Evolutionary conservation across 2,113 vertebrate species (phyloP).

Genomic region (Malurus cyaneus): DNA sequence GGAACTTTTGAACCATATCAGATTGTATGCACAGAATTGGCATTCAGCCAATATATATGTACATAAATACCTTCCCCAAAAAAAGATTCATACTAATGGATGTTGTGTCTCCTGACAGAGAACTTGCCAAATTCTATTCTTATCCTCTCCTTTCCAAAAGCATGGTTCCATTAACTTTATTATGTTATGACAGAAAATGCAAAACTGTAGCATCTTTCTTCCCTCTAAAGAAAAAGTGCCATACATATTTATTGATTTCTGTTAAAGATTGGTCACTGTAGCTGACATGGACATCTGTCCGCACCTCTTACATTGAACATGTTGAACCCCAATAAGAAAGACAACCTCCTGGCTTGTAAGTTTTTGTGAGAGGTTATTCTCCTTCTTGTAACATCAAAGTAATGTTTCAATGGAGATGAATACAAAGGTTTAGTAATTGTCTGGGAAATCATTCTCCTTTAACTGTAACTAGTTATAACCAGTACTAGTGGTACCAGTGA

Average conservation of each 20-base stretch:
- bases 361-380: not conserved
- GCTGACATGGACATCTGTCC: not conserved
- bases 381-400: not conserved
- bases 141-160: not conserved
- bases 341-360: not conserved
- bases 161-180: not conserved
- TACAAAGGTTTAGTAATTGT: not conserved
- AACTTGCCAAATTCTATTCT: not conserved
- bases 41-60: not conserved
- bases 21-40: not conserved
- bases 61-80: rapidly evolving
- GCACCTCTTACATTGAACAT: not conserved
- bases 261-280: not conserved
- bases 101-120: not conserved
- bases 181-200: not conserved
- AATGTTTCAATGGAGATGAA: not conserved
- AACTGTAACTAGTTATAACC: not conserved
- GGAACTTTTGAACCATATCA: not conserved
- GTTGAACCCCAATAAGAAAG: not conserved
- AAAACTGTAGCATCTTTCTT: not conserved
- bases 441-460: not conserved
- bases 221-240: not conserved
- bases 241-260: not conserved
- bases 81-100: not conserved
- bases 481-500: not conserved